Conservation (phyloP, 2,888 invertebrate genomes). For the Eilema caniola region DNA sequence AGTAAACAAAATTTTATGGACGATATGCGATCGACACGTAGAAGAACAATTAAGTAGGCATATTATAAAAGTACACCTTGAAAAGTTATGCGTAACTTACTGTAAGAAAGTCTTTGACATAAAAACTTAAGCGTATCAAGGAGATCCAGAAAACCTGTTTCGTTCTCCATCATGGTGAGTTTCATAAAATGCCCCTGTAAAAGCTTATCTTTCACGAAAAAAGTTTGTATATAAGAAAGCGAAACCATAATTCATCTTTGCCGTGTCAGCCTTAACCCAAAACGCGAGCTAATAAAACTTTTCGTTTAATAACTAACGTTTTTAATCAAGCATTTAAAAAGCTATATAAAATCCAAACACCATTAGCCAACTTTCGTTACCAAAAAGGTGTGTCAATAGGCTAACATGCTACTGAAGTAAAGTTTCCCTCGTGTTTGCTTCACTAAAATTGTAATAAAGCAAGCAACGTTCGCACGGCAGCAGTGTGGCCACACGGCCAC, state of each 20-base stretch:
- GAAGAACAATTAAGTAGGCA: no score
- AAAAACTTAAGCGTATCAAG: not conserved
- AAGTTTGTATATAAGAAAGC: not conserved
- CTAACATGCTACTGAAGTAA: conserved; percentile 21
- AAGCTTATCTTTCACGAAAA: not conserved
- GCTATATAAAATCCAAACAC: conserved; percentile 21
- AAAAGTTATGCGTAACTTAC: not conserved
- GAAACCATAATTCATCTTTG: not conserved
- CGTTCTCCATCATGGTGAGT: not conserved
- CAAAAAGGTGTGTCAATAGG: conserved; percentile 37
- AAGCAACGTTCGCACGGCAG: conserved; percentile 28
- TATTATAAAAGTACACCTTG: not conserved
- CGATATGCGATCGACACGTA: no score
- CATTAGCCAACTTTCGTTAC: conserved; percentile 23
- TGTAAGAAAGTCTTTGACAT: not conserved
- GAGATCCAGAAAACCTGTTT: not conserved
- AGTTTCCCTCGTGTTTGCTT: conserved; percentile 21
- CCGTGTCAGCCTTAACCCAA: conserved; percentile 1
- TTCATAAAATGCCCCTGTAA: not conserved
- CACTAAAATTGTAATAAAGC: conserved; percentile 43
- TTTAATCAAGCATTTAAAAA: conserved; percentile 17
- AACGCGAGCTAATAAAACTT: conserved; percentile 17
- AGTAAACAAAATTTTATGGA: no score
- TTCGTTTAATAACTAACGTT: conserved; percentile 7
- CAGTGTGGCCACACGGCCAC: conserved; percentile 24